A percentile compares a stretch with the other conserved stretches of the same genome.
These are phyloP conservation scores for Hipparchia semele DNA, from an alignment of 2,888 invertebrate species.

Conservation along the genomic window DNA sequence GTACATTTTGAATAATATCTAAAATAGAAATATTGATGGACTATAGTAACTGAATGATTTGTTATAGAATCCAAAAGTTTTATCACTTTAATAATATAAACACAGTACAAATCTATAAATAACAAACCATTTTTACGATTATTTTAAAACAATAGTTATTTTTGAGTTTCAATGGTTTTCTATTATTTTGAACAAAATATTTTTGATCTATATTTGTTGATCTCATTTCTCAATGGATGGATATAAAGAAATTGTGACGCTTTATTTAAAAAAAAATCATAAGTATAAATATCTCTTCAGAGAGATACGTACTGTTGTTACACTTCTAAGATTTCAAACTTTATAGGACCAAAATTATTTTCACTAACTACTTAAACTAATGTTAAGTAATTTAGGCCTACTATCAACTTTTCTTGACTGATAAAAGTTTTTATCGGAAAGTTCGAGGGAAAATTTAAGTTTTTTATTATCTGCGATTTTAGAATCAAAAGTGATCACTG, in stretches of 20 bases:
- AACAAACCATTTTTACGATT: neutral
- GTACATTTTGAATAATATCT: slow-evolving; percentile 4
- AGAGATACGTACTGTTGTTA: neutral
- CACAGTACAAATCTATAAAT: slow-evolving; percentile 18
- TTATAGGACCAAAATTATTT: slow-evolving; percentile 2
- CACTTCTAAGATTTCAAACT: neutral
- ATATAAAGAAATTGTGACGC: too few species aligned
- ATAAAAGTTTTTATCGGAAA: neutral
- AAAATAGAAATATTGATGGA: slow-evolving; percentile 3
- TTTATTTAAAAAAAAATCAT: too few species aligned
- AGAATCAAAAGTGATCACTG: neutral
- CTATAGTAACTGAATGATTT: slow-evolving; percentile 12
- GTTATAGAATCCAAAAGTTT: slow-evolving; percentile 15
- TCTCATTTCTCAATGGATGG: neutral
- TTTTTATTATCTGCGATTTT: neutral
- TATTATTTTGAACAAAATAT: neutral
- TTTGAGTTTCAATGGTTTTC: neutral
- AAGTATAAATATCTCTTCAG: neutral
- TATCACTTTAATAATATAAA: slow-evolving; percentile 5
- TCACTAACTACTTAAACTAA: neutral
- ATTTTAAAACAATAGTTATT: neutral
- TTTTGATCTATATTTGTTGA: slow-evolving; percentile 3
- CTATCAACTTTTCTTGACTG: neutral
- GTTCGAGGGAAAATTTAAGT: neutral
- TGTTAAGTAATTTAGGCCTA: neutral